Percentiles rank a stretch among this genome's conserved stretches.
phyloP scores from a whole-genome alignment of 2,113 vertebrate genomes.

The Chauna torquata region DNA sequence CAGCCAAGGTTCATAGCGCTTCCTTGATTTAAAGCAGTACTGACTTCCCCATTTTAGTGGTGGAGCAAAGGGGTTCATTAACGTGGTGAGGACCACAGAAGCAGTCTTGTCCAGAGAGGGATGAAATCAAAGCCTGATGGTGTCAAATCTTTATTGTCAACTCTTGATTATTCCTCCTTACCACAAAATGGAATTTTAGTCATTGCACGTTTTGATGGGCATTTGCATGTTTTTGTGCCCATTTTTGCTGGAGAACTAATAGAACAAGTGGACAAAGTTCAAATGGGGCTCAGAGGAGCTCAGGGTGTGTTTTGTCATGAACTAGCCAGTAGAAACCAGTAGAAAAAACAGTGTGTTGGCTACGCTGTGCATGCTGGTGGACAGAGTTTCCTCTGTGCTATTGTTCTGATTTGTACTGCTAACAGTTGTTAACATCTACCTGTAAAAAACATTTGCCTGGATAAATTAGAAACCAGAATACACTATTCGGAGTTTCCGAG shows the following conservation, averaged over 20 bases:
- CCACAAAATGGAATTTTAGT: neutral
- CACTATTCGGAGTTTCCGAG: neutral
- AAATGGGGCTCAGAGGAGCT: neutral
- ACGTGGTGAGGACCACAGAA: neutral
- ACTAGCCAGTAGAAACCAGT: neutral
- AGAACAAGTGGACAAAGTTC: neutral
- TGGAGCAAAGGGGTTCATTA: neutral
- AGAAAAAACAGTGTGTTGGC: neutral
- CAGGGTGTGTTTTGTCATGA: neutral
- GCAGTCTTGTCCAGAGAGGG: neutral
- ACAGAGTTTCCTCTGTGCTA: neutral
- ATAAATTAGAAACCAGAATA: neutral
- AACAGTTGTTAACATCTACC: neutral
- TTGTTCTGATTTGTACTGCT: neutral
- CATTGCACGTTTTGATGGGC: neutral
- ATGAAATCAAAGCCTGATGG: neutral
- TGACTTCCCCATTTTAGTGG: neutral
- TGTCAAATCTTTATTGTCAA: neutral
- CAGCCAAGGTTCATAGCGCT: neutral
- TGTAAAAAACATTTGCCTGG: neutral
- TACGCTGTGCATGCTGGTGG: neutral
- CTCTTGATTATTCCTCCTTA: neutral
- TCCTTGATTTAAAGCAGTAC: neutral
- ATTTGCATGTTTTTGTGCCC: neutral
- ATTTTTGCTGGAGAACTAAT: neutral